Evolutionary conservation across 1,140 invertebrate species (phyloP).

Genomic region (Procambarus clarkii): DNA sequence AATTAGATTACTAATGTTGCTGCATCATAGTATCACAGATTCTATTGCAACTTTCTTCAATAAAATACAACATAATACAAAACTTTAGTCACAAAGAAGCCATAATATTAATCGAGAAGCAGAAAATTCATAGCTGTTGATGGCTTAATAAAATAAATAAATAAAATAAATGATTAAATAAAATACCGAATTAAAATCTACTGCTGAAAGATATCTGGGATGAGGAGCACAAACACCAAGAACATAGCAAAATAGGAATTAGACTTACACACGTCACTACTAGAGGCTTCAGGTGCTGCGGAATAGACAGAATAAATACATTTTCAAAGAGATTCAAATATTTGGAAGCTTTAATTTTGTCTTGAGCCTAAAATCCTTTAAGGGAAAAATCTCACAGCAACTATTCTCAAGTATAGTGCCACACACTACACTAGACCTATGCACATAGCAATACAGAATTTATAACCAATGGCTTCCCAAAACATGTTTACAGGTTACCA

Average conservation of each 20-base stretch:
- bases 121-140: neutral
- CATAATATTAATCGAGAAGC: constrained; percentile 11
- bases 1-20: too few relatives aligned
- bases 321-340: constrained; percentile 32
- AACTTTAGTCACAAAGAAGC: constrained; percentile 22
- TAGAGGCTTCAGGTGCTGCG: constrained; percentile 65
- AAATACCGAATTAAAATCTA: neutral
- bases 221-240: constrained; percentile 40
- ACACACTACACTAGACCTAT: neutral
- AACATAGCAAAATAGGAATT: constrained; percentile 43
- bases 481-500: neutral
- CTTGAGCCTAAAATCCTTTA: neutral
- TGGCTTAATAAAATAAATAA: neutral
- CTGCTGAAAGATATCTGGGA: neutral
- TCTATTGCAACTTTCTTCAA: neutral
- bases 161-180: too few relatives aligned
- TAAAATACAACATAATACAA: neutral
- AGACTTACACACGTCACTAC: constrained; percentile 66
- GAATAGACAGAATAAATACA: constrained; percentile 46
- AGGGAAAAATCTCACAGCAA: neutral
- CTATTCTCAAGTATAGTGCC: neutral
- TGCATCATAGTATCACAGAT: neutral
- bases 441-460: neutral
- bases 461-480: too few relatives aligned
- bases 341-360: neutral